Base-by-base conservation (phyloP, 2,797 vertebrate genomes). In the Cheirogaleus major region DNA sequence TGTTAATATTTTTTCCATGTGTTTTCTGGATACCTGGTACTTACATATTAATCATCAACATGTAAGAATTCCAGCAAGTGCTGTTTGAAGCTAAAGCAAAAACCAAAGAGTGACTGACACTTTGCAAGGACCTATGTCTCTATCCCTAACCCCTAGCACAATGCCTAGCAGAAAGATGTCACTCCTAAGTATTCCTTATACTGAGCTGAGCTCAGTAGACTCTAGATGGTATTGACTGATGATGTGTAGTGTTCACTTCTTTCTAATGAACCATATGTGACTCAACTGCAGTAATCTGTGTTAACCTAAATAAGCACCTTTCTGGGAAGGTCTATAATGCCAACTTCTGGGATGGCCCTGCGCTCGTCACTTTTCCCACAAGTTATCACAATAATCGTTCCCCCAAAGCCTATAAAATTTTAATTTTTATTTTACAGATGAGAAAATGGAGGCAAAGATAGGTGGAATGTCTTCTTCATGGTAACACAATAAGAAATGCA, bases 11-110 rank as follows among this genome's bases (percentile, higher is more conserved):
- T 98, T 89, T 52, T n/a, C 96, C 93, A 92, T 73, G 1, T 73
- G 43, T 82, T 96, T 73, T 45, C 92, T 78, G 45, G 93, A 93
- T 8, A 93, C 4, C 2, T 22, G 22, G 55, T 20, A 48, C 57
- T 48, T 93, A 25, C n/a, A 3, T 50, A 85, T 52, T 63, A 41
- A 73, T 95, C 50, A 55, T 52, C 95, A 72, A 59, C 83, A 82
- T 69, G 32, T 76, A 93, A 97, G 91, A 97, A 95, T 97, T 85
- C 45, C 30, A 97, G 30, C 59, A 97, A 96, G 70, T 12, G 22
- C 4, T n/a, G 50, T 88, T 32, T 79, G 61, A 92, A 90, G n/a
- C n/a, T 92, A 70, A 61, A 96, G 95, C 94, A 83, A 90, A 95
- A 96, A 15, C 17, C 86, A 57, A 50, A 95, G 48, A 97, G n/a